A percentile compares a stretch with the other conserved stretches of the same genome.
Evolutionary conservation across 2,797 vertebrate genomes (phyloP).

Genomic region (Anguilla pacifica): DNA sequence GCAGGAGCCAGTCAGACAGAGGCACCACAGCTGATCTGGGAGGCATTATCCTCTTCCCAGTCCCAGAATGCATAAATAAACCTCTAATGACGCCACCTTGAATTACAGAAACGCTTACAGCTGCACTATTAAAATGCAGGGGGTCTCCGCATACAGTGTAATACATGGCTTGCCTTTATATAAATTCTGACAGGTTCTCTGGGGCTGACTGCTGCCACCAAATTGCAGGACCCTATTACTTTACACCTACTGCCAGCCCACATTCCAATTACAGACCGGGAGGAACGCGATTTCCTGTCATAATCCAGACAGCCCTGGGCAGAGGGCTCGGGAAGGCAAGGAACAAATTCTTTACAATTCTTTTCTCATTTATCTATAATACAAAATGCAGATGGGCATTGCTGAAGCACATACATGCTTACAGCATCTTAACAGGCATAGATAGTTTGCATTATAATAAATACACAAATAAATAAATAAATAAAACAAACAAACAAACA

Average conservation of each 20-base stretch:
- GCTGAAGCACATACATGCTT: not conserved
- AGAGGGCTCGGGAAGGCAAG: slow-evolving; percentile 37
- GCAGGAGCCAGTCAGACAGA: slow-evolving; percentile 61
- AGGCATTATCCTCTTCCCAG: slow-evolving; percentile 58
- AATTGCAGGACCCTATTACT: slow-evolving; percentile 71
- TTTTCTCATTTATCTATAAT: slow-evolving; percentile 14
- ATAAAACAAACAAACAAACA: not conserved
- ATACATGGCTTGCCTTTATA: slow-evolving; percentile 54
- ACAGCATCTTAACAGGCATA: not conserved
- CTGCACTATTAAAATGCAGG: slow-evolving; percentile 68
- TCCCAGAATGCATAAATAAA: slow-evolving; percentile 71
- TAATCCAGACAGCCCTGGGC: slow-evolving; percentile 46
- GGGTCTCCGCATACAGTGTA: slow-evolving; percentile 52
- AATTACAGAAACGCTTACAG: slow-evolving; percentile 73
- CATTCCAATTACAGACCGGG: slow-evolving; percentile 70
- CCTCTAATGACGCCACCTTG: slow-evolving; percentile 72
- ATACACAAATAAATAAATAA: not conserved
- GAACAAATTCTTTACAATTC: slow-evolving; percentile 29
- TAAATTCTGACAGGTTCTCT: slow-evolving; percentile 66
- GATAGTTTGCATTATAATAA: not conserved
- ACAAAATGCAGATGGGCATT: not conserved
- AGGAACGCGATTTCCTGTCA: slow-evolving; percentile 56
- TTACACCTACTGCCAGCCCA: slow-evolving; percentile 68
- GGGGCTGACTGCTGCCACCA: slow-evolving; percentile 62
- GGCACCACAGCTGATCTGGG: slow-evolving; percentile 66